Evolutionary conservation across 2,113 vertebrate species (phyloP).

Genomic region (Hystrix brachyura): DNA sequence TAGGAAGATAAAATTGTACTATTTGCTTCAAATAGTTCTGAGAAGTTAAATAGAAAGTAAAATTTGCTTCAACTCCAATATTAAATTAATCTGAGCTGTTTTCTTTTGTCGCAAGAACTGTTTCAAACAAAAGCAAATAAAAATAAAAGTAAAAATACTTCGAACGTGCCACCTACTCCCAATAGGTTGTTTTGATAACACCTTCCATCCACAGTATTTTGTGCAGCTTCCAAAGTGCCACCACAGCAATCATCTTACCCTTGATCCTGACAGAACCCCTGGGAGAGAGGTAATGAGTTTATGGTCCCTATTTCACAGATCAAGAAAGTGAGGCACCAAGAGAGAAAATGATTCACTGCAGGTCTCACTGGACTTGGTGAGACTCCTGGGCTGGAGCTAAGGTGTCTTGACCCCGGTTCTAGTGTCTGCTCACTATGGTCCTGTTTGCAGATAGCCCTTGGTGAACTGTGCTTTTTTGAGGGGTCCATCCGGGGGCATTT

Average conservation of each 20-base stretch:
- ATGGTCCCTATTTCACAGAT: constrained; percentile 52
- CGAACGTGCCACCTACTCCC: background rate
- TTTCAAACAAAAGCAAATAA: constrained; percentile 4
- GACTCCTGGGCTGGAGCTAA: background rate
- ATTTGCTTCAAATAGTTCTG: constrained; percentile 26
- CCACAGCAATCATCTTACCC: background rate
- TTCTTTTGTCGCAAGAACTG: background rate
- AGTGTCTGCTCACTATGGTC: background rate
- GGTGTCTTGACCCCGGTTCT: background rate
- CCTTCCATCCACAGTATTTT: background rate
- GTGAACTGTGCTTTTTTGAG: background rate
- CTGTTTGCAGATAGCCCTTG: background rate
- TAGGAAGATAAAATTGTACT: background rate
- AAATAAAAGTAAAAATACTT: background rate
- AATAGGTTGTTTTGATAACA: constrained; percentile 38
- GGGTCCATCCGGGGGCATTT: background rate
- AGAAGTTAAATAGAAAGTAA: constrained; percentile 15
- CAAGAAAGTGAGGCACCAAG: constrained; percentile 27
- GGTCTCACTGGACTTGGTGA: background rate
- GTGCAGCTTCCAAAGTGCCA: background rate
- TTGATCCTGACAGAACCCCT: background rate
- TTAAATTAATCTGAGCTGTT: constrained; percentile 5
- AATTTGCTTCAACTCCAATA: background rate
- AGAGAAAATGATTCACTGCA: background rate
- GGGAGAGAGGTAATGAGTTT: background rate